Evolutionary conservation across 2,797 vertebrate genomes (phyloP).

Genomic region (Sebastiscus tertius): DNA sequence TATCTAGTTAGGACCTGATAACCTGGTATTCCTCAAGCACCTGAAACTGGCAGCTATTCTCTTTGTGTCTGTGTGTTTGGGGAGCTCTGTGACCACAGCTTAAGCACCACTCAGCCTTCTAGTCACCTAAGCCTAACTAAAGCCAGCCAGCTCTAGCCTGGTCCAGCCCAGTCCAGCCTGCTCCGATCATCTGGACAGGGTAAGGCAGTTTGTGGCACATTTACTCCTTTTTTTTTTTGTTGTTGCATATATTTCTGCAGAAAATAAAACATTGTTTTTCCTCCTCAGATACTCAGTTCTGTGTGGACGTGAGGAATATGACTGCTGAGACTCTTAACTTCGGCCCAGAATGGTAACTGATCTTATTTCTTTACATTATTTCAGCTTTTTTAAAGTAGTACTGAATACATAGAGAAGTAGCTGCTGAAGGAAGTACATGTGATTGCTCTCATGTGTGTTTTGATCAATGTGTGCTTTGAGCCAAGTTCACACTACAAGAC

Average conservation of each 20-base stretch:
- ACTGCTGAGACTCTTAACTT: constrained; percentile 97
- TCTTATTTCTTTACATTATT: neutral
- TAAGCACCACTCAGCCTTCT: constrained; percentile 85
- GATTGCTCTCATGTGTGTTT: neutral
- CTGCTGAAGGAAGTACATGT: neutral
- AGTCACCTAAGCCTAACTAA: constrained; percentile 84
- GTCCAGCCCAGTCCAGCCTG: constrained; percentile 85
- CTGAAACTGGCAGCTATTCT: constrained; percentile 87
- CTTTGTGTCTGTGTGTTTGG: constrained; percentile 79
- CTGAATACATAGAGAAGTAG: neutral
- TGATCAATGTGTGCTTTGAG: neutral
- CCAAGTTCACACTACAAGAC: no score
- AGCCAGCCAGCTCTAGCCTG: constrained; percentile 79
- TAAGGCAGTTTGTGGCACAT: constrained; percentile 45
- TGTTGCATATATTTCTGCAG: neutral
- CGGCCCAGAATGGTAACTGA: constrained; percentile 92
- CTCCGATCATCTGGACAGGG: constrained; percentile 89
- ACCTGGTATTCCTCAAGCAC: constrained; percentile 79
- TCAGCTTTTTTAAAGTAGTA: neutral
- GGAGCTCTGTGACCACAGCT: constrained; percentile 81
- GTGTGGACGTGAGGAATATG: constrained; percentile 88
- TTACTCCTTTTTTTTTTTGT: neutral
- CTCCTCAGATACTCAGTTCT: constrained; percentile 81
- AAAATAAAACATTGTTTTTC: neutral
- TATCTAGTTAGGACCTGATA: constrained; percentile 76